Evolutionary conservation across 1,140 invertebrate genomes (phyloP).

Genomic region (Macrostomum lignano): DNA sequence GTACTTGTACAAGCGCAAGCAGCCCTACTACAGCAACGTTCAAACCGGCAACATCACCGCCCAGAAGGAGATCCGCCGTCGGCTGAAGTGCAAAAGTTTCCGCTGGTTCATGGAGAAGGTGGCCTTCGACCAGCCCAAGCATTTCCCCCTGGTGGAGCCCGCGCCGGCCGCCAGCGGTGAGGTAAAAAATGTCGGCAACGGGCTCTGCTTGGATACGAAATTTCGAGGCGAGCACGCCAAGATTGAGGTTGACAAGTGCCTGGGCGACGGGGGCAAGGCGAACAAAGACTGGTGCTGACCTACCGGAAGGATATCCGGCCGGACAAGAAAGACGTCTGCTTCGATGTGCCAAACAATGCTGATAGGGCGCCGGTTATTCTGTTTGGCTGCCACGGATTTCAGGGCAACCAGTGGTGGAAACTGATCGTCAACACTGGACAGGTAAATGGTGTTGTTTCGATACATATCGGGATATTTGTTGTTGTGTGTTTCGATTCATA

Average conservation of each 20-base stretch:
- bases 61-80: slow-evolving; percentile 40
- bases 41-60: slow-evolving; percentile 34
- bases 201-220: slow-evolving; percentile 47
- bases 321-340: slow-evolving; percentile 48
- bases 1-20: slow-evolving; percentile 42
- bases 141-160: slow-evolving; percentile 40
- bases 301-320: slow-evolving; percentile 70
- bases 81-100: slow-evolving; percentile 59
- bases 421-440: slow-evolving; percentile 40
- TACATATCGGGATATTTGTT: too few relatives aligned
- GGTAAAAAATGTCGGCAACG: slow-evolving; percentile 30
- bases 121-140: slow-evolving; percentile 59
- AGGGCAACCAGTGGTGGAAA: slow-evolving; percentile 71
- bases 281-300: slow-evolving; percentile 38
- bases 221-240: too few relatives aligned
- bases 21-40: slow-evolving; percentile 34
- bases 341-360: slow-evolving; percentile 51
- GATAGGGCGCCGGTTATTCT: slow-evolving; percentile 46
- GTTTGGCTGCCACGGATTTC: slow-evolving; percentile 36
- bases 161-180: slow-evolving; percentile 12
- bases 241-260: slow-evolving; percentile 37
- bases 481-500: too few relatives aligned
- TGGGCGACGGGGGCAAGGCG: slow-evolving; percentile 35
- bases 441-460: not conserved
- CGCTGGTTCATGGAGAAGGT: slow-evolving; percentile 80